Base-by-base conservation (phyloP, 2,113 vertebrate species). In the Pyrgilauda ruficollis region DNA sequence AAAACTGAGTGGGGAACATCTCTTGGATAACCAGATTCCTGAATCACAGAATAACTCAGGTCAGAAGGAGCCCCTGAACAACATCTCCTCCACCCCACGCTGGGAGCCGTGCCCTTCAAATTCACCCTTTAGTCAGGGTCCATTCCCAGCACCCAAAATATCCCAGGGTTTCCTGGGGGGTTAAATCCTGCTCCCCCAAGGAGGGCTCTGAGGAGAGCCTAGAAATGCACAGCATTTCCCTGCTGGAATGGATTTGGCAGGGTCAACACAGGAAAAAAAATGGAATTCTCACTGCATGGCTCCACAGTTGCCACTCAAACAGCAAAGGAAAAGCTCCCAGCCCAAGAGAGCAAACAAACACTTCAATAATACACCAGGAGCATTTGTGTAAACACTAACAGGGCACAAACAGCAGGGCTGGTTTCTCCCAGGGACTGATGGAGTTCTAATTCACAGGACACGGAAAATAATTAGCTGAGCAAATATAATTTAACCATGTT, bases 381-480 rank as follows among this genome's bases (percentile, higher is more conserved):
- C 13, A 41, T 41, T 15, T 41, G 41, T 41, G 56, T 9, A 81
- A 94, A 92, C 75, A 83, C 26, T 67, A 41, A 39, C 10, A 9
- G 15, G 53, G 77, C 4, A 15, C 56, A 58, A 76, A 26, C 73
- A 70, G 63, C 47, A 87, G 70, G 52, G 76, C 89, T 89, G 63
- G 11, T 47, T 92, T 85, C 92, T 73, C 59, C 58, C 77, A 14
- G 78, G 88, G 28, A 15, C 84, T 78, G 49, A 14, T 21, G 17
- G 52, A 74, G 79, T 35, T 73, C 70, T 59, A 43, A 94, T 95
- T 97, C 93, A 77, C 92, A 96, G 94, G 87, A 98, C 91, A 92
- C 4, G 55, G 82, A 46, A 90, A 96, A 94, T 96, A 97, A 98
- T 97, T 97, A 97, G 93, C 74, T 30, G 30, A 95, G 96, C 96